Evolutionary conservation across 2,113 vertebrate genomes (phyloP), one percentile per base, ranked within the genome.

Genomic region (Pangasianodon hypophthalmus): DNA sequence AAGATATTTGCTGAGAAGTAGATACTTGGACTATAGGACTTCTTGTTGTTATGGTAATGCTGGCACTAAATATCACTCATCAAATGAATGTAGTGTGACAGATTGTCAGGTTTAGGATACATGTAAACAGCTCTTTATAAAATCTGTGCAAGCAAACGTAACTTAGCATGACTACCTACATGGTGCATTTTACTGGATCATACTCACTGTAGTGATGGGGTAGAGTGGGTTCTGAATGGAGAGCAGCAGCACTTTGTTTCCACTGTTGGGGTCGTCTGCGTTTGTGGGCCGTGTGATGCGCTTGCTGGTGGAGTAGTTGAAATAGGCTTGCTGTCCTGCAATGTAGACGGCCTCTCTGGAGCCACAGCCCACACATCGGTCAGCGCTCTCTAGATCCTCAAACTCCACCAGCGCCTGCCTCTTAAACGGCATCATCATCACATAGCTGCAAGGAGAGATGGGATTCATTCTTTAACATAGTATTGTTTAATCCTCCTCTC

Each of bases 361-460:
- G 41, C 97, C 97, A 83, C 96, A 96, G 0, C 95, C 93, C 87
- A 99, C 97, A 2, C 98, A 99, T 64, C 97, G 97, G 94, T 97
- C 97, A 0, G 98, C 97, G 56, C 97, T 98, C 90, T 97, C 96
- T 83, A 97, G 91, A 0, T 96, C 96, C 92, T 98, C 97, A 90
- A 98, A 99, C 94, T 99, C 98, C 93, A 99, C 98, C 88, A 99
- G 94, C 41, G 98, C 98, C 94, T 99, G 98, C 0, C 97, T 96
- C 92, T 98, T 98, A 88, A 99, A 98, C 0, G 98, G 98, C 97
- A 99, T 98, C 98, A 99, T 99, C 97, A 99, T 98, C 88, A 99
- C 98, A 46, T 99, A 98, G 91, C 98, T 99, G 94, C 21, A 0
- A 13, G 89, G 80, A 92, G 29, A 67, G 6, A 77, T 26, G 48